Evolutionary conservation across 2,888 invertebrate species (phyloP).

Genomic region (Serrognathus titanus): DNA sequence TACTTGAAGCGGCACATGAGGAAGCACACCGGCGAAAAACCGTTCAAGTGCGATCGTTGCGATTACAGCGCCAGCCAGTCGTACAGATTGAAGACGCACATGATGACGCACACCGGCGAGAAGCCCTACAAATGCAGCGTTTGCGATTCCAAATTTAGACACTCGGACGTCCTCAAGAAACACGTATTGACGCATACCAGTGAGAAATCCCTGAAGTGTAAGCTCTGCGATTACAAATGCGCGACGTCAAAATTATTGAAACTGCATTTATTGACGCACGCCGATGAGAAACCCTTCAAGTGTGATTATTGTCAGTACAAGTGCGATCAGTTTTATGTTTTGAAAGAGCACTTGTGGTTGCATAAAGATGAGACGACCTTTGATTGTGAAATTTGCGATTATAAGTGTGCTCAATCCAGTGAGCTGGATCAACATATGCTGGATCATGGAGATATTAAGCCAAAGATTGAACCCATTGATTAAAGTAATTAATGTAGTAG

Average conservation of each 20-base stretch:
- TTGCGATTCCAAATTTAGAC: conserved; percentile 53
- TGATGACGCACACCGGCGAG: too few species aligned
- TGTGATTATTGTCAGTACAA: conserved; percentile 46
- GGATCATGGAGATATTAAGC: too few species aligned
- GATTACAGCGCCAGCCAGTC: too few species aligned
- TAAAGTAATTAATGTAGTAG: too few species aligned
- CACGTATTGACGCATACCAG: conserved; percentile 17
- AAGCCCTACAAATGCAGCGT: conserved; percentile 24
- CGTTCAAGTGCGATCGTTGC: conserved; percentile 27
- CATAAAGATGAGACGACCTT: conserved; percentile 42
- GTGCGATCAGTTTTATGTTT: conserved; percentile 48
- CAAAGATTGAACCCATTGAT: too few species aligned
- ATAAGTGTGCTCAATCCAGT: too few species aligned
- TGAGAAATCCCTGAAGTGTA: too few species aligned
- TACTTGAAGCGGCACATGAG: conserved; percentile 32
- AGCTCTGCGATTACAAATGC: too few species aligned
- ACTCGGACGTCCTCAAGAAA: conserved; percentile 16
- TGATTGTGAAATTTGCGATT: conserved; percentile 48
- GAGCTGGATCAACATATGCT: too few species aligned
- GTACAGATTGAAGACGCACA: too few species aligned
- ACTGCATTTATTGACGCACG: not conserved
- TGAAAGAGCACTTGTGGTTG: conserved; percentile 49
- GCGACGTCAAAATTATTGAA: too few species aligned
- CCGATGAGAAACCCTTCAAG: conserved; percentile 18
- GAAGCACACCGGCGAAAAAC: conserved; percentile 61